Conservation (phyloP, 2,888 invertebrate species). For the Craniophora ligustri region DNA sequence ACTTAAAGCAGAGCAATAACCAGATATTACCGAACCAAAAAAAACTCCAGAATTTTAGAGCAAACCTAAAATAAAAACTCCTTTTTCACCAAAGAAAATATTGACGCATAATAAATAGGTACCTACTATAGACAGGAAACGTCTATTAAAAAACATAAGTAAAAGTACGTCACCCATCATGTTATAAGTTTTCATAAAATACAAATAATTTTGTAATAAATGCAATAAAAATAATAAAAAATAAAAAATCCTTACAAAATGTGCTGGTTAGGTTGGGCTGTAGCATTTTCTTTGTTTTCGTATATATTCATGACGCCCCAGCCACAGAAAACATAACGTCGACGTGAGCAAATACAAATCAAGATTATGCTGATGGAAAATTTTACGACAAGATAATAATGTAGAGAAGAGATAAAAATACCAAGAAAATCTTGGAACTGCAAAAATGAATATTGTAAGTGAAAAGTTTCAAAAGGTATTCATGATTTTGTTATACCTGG, state of each 20-base stretch:
- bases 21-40: too few species aligned
- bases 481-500: too few species aligned
- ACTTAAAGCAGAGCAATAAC: too few species aligned
- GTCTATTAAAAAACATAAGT: background rate
- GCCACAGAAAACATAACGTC: slow-evolving; percentile 20
- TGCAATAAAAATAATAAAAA: slow-evolving; percentile 33
- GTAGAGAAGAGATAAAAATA: background rate
- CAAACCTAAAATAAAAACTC: too few species aligned
- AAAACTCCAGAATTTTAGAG: too few species aligned
- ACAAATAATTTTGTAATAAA: slow-evolving; percentile 7
- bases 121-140: background rate
- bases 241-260: slow-evolving; percentile 54
- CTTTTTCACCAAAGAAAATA: too few species aligned
- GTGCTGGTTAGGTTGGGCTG: slow-evolving; percentile 82
- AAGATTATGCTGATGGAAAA: background rate
- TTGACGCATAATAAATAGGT: background rate
- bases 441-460: slow-evolving; percentile 20
- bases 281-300: slow-evolving; percentile 74
- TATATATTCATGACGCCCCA: slow-evolving; percentile 70
- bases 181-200: slow-evolving; percentile 16
- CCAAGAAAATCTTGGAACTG: background rate
- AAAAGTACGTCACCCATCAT: background rate
- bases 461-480: too few species aligned
- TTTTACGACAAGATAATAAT: background rate
- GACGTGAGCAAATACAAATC: background rate